Percentiles rank a stretch among this genome's conserved stretches.
Evolutionary conservation across 2,888 invertebrate genomes (phyloP).

Genomic region (Syritta pipiens): DNA sequence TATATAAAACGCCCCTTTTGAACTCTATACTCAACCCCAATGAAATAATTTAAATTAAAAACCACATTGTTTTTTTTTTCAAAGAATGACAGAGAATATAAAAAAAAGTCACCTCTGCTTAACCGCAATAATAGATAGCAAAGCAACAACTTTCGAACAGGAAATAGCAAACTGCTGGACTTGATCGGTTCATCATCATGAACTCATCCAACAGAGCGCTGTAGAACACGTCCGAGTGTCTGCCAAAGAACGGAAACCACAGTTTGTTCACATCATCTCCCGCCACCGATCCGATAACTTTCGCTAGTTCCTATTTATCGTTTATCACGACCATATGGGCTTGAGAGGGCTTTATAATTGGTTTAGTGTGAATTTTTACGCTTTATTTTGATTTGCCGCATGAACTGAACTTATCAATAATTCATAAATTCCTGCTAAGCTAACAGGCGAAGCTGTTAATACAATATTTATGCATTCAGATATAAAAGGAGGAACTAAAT

Average conservation of each 20-base stretch:
- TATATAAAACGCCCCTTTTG: too few species aligned
- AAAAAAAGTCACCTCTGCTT: too few species aligned
- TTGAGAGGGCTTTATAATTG: constrained; percentile 4
- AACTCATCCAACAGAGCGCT: constrained; percentile 1
- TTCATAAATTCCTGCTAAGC: constrained; percentile 24
- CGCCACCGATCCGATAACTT: too few species aligned
- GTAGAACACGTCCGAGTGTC: constrained; percentile 16
- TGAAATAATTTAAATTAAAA: too few species aligned
- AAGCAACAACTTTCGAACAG: constrained; percentile 15
- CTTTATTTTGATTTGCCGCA: constrained; percentile 32
- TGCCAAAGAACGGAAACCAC: not conserved
- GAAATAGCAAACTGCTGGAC: constrained; percentile 13
- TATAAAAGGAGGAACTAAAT: not conserved
- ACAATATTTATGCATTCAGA: constrained; percentile 10
- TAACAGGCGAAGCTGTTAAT: constrained; percentile 9
- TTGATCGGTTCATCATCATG: constrained; percentile 3
- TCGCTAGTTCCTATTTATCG: not conserved
- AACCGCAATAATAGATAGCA: not conserved
- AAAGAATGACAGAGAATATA: too few species aligned
- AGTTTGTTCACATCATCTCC: too few species aligned
- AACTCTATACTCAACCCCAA: too few species aligned
- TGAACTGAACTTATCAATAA: constrained; percentile 36
- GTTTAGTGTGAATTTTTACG: constrained; percentile 12
- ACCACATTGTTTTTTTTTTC: too few species aligned
- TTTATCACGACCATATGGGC: not conserved